Percentiles rank a stretch among this genome's conserved stretches.
These are phyloP conservation scores for Hyposmocoma kahamanoa DNA, from an alignment of 1,140 invertebrate species.

Conservation along the genomic window DNA sequence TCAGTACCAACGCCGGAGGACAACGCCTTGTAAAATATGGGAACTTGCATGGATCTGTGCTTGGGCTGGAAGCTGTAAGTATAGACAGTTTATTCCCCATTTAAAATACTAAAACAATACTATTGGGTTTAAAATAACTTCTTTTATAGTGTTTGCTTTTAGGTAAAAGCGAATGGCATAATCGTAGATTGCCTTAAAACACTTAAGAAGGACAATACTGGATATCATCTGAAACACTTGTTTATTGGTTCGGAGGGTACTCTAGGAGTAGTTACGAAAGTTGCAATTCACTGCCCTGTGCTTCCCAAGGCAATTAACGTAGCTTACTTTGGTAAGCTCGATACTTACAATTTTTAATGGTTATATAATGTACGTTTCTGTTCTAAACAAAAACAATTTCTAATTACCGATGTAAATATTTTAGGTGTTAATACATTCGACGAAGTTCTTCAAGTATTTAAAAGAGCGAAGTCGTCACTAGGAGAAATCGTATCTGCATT, in stretches of 20 bases:
- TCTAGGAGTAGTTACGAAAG: conserved; percentile 94
- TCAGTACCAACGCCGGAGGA: conserved; percentile 97
- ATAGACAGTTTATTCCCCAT: neutral
- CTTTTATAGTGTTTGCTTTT: conserved; percentile 10
- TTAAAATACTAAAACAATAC: neutral
- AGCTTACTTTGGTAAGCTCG: conserved; percentile 86
- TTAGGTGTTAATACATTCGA: conserved; percentile 84
- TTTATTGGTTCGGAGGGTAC: conserved; percentile 99
- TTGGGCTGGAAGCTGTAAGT: conserved; percentile 94
- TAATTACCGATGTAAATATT: conserved; percentile 28
- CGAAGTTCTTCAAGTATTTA: conserved; percentile 83
- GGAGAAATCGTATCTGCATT: conserved; percentile 95
- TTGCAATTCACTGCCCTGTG: conserved; percentile 91
- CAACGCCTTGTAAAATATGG: conserved; percentile 95
- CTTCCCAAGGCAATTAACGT: conserved; percentile 86
- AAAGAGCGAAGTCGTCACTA: conserved; percentile 81
- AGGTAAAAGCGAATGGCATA: conserved; percentile 91
- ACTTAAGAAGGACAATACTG: conserved; percentile 97
- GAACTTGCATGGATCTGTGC: conserved; percentile 92
- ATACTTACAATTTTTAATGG: neutral
- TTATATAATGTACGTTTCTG: neutral
- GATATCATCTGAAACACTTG: conserved; percentile 96
- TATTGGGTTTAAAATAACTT: neutral
- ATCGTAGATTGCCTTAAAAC: conserved; percentile 89
- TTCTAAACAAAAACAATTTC: no score